Base-by-base conservation (phyloP, 2,113 vertebrate genomes). In the Osmerus mordax region DNA sequence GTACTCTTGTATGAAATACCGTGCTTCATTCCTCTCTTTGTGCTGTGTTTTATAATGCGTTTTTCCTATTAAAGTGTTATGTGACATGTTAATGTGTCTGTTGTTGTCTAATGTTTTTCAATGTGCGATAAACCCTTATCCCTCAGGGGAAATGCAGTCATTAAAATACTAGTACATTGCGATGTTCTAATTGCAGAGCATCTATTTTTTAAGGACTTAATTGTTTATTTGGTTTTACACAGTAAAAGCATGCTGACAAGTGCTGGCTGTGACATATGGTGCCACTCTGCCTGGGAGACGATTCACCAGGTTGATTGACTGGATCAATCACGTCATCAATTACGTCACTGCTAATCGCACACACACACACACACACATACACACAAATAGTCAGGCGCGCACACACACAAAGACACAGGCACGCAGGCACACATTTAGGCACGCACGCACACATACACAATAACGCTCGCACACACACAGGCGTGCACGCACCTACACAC, bases 271-370 rank as follows among this genome's bases (percentile, higher is more conserved):
- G 29, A 36, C 70, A 67, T 67, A 77, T 76, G 19, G 67, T 80
- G 71, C 73, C 83, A 89, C 32, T 1, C 87, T 85, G 60, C 78
- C 86, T 82, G 76, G 80, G 66, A 72, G 81, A 70, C 74, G 84
- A 83, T 87, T 84, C 81, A 78, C 72, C 68, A 70, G 71, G 32
- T 66, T 84, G 83, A 89, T 79, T 88, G 84, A 90, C 88, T 88
- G 74, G 79, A 86, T n/a, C n/a, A n/a, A n/a, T n/a, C n/a, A n/a
- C n/a, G n/a, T 78, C 85, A 87, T 87, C 86, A 87, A 79, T 90
- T 88, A 89, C 82, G 79, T 81, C 81, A 69, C 76, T 79, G 82
- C 65, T 80, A 77, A 72, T 65, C 54, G 76, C 74, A 80, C 75
- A 76, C 74, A 79, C 70, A 54, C 65, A 62, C 1, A 0, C 70